Percentiles rank a stretch among this genome's conserved stretches.
phyloP scores from a whole-genome alignment of 2,113 vertebrate genomes.

The Pelvicachromis taeniatus region DNA sequence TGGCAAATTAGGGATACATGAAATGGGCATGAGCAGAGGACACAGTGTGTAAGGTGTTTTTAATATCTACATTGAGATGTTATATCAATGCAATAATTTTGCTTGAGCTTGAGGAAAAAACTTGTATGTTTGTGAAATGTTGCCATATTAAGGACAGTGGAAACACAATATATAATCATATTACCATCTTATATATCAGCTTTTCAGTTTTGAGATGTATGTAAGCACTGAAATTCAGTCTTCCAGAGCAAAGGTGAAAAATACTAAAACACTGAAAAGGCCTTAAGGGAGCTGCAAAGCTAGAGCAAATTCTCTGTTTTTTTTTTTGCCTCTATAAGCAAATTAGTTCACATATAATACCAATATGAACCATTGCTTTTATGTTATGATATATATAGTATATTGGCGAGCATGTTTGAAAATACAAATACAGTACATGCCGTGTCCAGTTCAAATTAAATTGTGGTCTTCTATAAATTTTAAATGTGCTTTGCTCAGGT shows the following conservation, averaged over 20 bases:
- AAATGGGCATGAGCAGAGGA: neutral
- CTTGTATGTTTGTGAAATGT: neutral
- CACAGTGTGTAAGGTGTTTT: neutral
- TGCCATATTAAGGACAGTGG: neutral
- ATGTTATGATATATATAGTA: neutral
- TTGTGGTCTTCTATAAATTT: neutral
- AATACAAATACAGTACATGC: neutral
- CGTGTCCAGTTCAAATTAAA: neutral
- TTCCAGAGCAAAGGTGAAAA: neutral
- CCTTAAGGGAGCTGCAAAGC: neutral
- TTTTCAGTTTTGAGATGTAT: neutral
- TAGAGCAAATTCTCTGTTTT: neutral
- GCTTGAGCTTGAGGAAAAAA: neutral
- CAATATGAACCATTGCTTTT: neutral
- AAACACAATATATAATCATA: neutral
- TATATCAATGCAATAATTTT: neutral
- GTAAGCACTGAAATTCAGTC: neutral
- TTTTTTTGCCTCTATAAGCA: neutral
- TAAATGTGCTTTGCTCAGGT: constrained; percentile 3
- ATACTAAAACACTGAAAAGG: neutral
- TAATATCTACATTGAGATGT: neutral
- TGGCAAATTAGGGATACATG: neutral
- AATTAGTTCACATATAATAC: neutral
- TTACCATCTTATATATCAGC: neutral
- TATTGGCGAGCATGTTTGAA: neutral